Base-by-base conservation (phyloP, 2,113 vertebrate species). In the Brachionichthys hirsutus region DNA sequence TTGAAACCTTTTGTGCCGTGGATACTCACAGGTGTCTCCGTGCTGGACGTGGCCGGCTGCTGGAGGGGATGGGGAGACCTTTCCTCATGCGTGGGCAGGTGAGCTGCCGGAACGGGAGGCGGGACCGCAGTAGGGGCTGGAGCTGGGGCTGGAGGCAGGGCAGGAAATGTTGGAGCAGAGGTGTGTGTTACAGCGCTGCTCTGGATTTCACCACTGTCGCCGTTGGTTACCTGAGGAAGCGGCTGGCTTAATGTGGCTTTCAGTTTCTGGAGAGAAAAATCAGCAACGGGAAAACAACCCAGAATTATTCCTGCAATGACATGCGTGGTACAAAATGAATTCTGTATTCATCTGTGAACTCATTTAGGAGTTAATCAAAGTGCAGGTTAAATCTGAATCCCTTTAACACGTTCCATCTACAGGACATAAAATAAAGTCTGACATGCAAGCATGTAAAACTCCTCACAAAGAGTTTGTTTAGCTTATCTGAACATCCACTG, bases 41-140 rank as follows among this genome's bases (percentile, higher is more conserved):
- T 99, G 72, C 96, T 99, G 70, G 97, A 99, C 43, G 95, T 98
- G 76, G 96, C 96, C 59, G 95, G 95, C 68, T 99, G 95, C 67
- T 99, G 97, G n/a, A 98, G 89, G 17, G 97, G 94, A 56, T 95
- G 93, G 48, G 92, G 87, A 43, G 92, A 91, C 6, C 91, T 87
- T 38, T 95, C 95, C 73, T 96, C 93, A n/a, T 91, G 81, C n/a
- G 92, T 38, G 46, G 83, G 57, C 40, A 80, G 80, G 16, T 70
- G 73, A 61, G 83, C 66, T 54, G 72, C 50, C 2, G 78, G 62
- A 40, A 70, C 13, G 7, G 66, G 49, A 30, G 35, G 12, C 1
- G 47, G 70, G 61, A 36, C 61, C 0, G 62, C 30, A 10, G 64
- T 3, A 1, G 72, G 63, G 50, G 67, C 36, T 62, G 92, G 92